Evolutionary conservation across 2,888 invertebrate genomes (phyloP).

Genomic region (Ectemnius continuus): DNA sequence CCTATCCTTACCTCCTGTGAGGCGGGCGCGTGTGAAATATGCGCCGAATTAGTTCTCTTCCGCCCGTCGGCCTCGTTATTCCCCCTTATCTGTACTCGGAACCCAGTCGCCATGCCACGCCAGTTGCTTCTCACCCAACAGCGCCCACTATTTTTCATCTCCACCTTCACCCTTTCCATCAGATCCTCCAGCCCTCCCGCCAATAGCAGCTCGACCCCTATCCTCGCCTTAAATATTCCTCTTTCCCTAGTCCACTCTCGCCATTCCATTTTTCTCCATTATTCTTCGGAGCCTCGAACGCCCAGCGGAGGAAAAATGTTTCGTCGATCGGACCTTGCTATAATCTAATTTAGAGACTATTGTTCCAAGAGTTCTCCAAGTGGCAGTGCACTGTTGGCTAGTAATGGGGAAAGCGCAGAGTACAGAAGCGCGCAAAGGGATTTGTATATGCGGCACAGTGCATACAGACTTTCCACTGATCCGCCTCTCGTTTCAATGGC

Average conservation of each 20-base stretch:
- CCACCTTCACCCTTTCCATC: conserved; percentile 47
- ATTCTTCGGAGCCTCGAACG: no score
- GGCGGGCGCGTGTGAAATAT: conserved; percentile 58
- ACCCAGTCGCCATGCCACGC: conserved; percentile 25
- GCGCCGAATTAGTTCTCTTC: conserved; percentile 65
- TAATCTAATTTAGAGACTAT: not conserved
- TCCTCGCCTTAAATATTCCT: conserved; percentile 27
- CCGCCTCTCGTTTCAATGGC: conserved; percentile 33
- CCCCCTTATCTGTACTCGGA: conserved; percentile 64
- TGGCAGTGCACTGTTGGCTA: not conserved
- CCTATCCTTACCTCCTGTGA: conserved; percentile 6
- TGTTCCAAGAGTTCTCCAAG: not conserved
- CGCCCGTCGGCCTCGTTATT: conserved; percentile 67
- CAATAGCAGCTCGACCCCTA: not conserved
- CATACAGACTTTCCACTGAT: conserved; percentile 27
- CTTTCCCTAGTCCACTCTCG: not conserved
- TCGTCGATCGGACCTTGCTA: no score
- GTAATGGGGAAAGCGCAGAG: not conserved
- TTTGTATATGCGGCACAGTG: conserved; percentile 19
- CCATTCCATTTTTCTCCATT: conserved; percentile 25
- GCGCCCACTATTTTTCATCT: conserved; percentile 66
- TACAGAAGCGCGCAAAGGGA: not conserved
- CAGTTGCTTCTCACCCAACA: conserved; percentile 56
- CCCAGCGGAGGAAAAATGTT: no score
- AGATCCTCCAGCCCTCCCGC: conserved; percentile 30